phyloP scores from a whole-genome alignment of 2,888 invertebrate species.

The Drosophila anomalata region DNA sequence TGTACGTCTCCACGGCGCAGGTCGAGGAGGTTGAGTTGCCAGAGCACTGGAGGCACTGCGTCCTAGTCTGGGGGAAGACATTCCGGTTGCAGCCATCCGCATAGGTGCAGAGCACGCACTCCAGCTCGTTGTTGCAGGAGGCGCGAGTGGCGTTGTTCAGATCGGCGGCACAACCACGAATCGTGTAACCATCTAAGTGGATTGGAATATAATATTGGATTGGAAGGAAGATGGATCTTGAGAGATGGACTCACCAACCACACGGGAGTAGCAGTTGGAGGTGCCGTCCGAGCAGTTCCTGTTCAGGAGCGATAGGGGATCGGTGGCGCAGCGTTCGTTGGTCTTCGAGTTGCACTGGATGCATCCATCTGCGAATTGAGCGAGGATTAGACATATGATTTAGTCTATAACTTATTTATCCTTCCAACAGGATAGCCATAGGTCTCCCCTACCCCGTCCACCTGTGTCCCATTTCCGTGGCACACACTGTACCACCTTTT shows the following conservation, averaged over 20 bases:
- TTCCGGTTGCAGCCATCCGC: slow-evolving; percentile 80
- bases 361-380: slow-evolving; percentile 70
- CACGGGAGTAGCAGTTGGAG: slow-evolving; percentile 75
- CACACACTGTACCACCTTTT: slow-evolving; percentile 10
- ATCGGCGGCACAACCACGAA: slow-evolving; percentile 80
- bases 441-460: too few relatives aligned
- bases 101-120: slow-evolving; percentile 73
- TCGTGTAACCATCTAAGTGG: slow-evolving; percentile 77
- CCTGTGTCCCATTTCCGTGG: not conserved
- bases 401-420: not conserved
- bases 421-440: too few relatives aligned
- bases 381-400: slow-evolving; percentile 23
- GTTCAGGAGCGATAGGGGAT: slow-evolving; percentile 71
- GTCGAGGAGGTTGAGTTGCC: slow-evolving; percentile 69
- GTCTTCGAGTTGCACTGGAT: slow-evolving; percentile 80
- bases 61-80: slow-evolving; percentile 78
- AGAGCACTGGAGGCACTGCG: slow-evolving; percentile 78
- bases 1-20: slow-evolving; percentile 73
- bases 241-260: slow-evolving; percentile 57
- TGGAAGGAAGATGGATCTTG: not conserved
- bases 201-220: not conserved
- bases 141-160: slow-evolving; percentile 69
- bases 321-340: slow-evolving; percentile 78
- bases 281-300: slow-evolving; percentile 70
- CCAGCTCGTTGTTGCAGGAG: slow-evolving; percentile 78